These are phyloP conservation scores for Aselliscus stoliczkanus DNA, from an alignment of 2,797 vertebrate species.

Conservation along the genomic window DNA sequence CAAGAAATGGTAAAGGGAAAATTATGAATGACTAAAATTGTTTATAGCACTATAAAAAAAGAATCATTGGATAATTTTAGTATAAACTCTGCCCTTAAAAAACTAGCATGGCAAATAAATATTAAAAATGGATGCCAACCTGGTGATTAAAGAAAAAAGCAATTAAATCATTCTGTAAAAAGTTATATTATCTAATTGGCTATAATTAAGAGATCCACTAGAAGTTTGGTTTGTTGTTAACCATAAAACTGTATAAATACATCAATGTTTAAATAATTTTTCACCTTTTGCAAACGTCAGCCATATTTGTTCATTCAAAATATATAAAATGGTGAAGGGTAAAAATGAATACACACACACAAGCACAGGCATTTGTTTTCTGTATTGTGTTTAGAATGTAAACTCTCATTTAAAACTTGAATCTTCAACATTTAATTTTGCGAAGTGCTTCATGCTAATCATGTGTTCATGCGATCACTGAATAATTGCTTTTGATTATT, in stretches of 20 bases:
- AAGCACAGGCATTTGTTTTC: neutral
- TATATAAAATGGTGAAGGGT: neutral
- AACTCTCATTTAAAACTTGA: neutral
- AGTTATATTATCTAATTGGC: neutral
- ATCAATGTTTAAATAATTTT: neutral
- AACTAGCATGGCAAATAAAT: neutral
- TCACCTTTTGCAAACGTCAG: neutral
- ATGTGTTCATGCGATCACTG: neutral
- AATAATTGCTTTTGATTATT: neutral
- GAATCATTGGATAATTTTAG: neutral
- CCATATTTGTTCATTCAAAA: neutral
- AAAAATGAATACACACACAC: neutral
- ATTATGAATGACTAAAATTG: neutral
- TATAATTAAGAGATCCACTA: neutral
- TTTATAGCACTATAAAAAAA: neutral
- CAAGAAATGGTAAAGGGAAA: neutral
- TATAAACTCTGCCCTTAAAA: neutral
- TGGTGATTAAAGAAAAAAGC: neutral
- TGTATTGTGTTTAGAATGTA: neutral
- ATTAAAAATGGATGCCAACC: neutral
- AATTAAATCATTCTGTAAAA: neutral
- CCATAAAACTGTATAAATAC: neutral
- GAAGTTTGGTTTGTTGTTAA: neutral
- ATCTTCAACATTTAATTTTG: neutral
- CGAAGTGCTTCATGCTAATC: neutral